Evolutionary conservation across 2,113 vertebrate genomes (phyloP).

Genomic region (Prietella phreatophila): DNA sequence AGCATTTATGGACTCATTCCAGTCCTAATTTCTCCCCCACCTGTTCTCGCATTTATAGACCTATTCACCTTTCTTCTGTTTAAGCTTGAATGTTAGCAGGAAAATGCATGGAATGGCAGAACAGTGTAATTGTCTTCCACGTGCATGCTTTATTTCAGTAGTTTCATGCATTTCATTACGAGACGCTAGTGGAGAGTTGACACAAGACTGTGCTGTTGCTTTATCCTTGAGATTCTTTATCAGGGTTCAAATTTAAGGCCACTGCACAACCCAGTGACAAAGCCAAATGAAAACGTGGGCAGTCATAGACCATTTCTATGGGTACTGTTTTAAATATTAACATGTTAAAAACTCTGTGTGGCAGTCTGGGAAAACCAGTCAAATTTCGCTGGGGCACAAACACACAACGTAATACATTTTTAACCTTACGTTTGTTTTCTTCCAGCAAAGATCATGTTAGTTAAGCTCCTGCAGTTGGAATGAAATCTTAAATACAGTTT

Average conservation of each 20-base stretch:
- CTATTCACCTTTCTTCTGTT: neutral
- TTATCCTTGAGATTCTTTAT: neutral
- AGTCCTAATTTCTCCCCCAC: constrained; percentile 21
- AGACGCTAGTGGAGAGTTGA: neutral
- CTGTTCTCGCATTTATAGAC: constrained; percentile 30
- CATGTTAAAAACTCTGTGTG: neutral
- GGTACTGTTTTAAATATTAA: too few relatives aligned
- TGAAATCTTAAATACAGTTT: neutral
- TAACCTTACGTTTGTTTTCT: neutral
- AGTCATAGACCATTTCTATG: neutral
- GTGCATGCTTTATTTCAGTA: constrained; percentile 8
- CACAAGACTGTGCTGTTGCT: constrained; percentile 1
- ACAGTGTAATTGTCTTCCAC: neutral
- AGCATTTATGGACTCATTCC: constrained; percentile 13
- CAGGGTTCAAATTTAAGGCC: neutral
- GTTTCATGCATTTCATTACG: constrained; percentile 19
- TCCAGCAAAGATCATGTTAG: neutral
- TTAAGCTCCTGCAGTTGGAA: neutral
- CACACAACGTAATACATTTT: neutral
- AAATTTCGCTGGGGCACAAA: neutral
- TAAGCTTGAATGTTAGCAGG: neutral
- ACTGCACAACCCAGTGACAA: neutral
- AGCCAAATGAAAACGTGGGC: neutral
- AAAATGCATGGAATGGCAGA: constrained; percentile 6
- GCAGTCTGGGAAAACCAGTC: neutral